Conservation (phyloP, 92 coral and sea anemone genomes). For the Micromussa lordhowensis region DNA sequence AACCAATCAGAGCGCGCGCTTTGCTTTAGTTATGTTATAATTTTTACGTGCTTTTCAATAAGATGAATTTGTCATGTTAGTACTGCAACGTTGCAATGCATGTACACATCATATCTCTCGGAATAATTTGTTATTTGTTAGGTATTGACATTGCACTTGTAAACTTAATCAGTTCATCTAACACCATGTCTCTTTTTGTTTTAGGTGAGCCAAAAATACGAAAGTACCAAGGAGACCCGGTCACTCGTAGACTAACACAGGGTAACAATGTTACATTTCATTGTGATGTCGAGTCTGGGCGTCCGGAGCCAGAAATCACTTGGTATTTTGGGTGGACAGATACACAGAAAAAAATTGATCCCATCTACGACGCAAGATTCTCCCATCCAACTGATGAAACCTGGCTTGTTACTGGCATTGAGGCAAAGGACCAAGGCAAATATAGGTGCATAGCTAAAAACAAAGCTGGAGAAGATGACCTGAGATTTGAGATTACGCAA, state of each 20-base stretch:
- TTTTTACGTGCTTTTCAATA: no score
- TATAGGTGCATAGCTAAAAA: constrained; percentile 67
- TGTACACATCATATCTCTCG: no score
- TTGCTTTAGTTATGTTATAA: no score
- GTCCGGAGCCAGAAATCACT: constrained; percentile 46
- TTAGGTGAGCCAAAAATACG: constrained; percentile 15
- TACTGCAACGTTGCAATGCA: no score
- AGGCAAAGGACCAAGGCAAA: neutral
- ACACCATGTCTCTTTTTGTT: no score
- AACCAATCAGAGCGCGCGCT: no score
- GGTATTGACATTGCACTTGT: no score
- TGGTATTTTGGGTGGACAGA: constrained; percentile 42
- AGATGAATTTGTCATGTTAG: no score
- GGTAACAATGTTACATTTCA: constrained; percentile 32
- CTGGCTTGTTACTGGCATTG: constrained; percentile 23
- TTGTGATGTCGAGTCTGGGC: constrained; percentile 42
- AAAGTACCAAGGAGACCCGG: constrained; percentile 5
- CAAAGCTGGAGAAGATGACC: constrained; percentile 43
- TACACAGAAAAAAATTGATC: neutral
- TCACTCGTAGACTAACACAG: neutral
- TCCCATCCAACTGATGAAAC: constrained; percentile 15
- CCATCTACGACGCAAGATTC: neutral
- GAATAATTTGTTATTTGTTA: no score
- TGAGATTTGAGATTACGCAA: constrained; percentile 30
- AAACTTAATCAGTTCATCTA: neutral